Base-by-base conservation (phyloP, 2,888 invertebrate species). In the Phengaris arion region DNA sequence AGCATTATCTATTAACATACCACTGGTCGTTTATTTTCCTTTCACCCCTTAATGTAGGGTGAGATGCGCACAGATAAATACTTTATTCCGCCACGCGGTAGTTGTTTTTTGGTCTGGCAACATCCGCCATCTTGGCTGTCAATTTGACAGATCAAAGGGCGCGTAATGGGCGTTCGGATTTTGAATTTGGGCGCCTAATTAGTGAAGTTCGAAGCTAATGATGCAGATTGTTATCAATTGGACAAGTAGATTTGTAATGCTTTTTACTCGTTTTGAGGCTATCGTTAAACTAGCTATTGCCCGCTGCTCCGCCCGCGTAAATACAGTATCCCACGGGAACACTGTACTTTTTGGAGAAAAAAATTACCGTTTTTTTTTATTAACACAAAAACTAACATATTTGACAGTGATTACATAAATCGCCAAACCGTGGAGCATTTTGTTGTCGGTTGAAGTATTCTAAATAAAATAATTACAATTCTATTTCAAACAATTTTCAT, bases 141-240 rank as follows among this genome's bases (percentile, higher is more conserved):
- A 91, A 80, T 82, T 84, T 90, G 91, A 91, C 91, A 87, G 87
- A 85, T 84, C 77, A 80, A 84, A 85, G 87, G 88, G 86, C 83
- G 80, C 82, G 83, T 88, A 87, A 87, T 86, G 86, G 87, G 83
- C 81, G 84, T 85, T 85, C 85, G 85, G 87, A 87, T 88, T 90
- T 88, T 85, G 85, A 86, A 85, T 55, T 68, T 87, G 86, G 87
- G 87, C 90, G 85, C 89, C 89, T 69, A 46, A 69, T 69, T 69
- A 69, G 69, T 15, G 64, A 35, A 48, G 69, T 69, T 69, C 10
- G 69, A 48, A 69, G 48, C 48, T 69, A 69, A 69, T 48, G 69
- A 48, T 69, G 46, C 69, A 48, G 69, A 48, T 69, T 69, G 69
- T 69, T 48, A 69, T 69, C 69, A 68, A 46, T 68, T 15, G 15